Evolutionary conservation across 2,797 vertebrate genomes (phyloP), one percentile per base, ranked within the genome.

Genomic region (Halcyon badia): DNA sequence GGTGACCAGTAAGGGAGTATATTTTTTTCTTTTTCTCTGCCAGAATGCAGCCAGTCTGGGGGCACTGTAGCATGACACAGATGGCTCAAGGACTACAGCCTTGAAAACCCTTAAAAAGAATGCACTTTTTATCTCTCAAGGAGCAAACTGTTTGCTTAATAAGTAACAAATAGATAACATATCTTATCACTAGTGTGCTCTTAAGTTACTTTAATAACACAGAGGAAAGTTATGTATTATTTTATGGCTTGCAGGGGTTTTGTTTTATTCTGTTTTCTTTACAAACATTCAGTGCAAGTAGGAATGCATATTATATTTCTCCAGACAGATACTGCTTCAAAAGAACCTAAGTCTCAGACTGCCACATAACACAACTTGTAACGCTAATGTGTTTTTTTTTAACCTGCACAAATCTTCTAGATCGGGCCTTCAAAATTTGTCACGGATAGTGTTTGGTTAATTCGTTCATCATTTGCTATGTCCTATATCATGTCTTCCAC

Each of bases 141-240:
- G 89, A 93, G 22, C 9, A 83, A 89, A 68, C 35, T 41, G 4
- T 87, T n/a, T 87, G 5, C 57, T 60, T 87, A 85, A 49, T 39
- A 89, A 68, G 17, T 62, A 93, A 80, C 8, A 70, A 72, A 51
- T 24, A 88, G 33, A 72, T 68, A 83, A 56, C 20, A 37, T 15
- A 39, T 56, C 35, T 87, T 70, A 70, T 42, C 52, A 75, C 39
- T 58, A 25, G 5, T 18, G 11, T 80, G 30, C 15, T 93, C 92
- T 87, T 89, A 64, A 78, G 56, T 73, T 69, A 39, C 30, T 89
- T 69, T 51, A 84, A 77, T 41, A 90, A 51, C 17, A 76, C 15
- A 56, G 25, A 44, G 10, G 56, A 56, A 87, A 93, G 90, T 10
- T 33, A 25, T 0, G 1, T 87, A 31, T 31, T 69, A 58, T 88